A percentile compares a stretch with the other conserved stretches of the same genome.
Conservation (phyloP, 2,888 invertebrate species). For the Pseudoips prasinana region DNA sequence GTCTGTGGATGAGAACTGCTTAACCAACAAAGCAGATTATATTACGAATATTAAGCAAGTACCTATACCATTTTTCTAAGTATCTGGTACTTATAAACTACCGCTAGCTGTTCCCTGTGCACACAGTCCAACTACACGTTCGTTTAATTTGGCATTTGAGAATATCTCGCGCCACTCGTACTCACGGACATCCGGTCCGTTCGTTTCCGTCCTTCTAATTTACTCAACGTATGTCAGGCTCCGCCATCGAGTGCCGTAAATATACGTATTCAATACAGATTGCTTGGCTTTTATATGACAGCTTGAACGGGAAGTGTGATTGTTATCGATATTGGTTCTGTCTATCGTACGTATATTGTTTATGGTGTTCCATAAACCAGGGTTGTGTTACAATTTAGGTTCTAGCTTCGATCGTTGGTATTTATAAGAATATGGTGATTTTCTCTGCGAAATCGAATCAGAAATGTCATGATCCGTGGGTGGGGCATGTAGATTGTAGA, state of each 20-base stretch:
- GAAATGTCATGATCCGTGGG: no score
- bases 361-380: neutral
- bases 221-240: constrained; percentile 20
- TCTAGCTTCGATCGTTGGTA: constrained; percentile 1
- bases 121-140: constrained; percentile 3
- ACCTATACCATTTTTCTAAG: no score
- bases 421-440: no score
- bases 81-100: no score
- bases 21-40: no score
- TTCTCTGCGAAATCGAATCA: no score
- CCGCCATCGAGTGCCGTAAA: neutral
- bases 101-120: no score
- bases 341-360: neutral
- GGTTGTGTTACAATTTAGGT: constrained; percentile 7
- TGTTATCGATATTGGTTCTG: constrained; percentile 8
- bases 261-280: neutral
- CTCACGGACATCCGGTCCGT: constrained; percentile 31
- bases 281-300: neutral
- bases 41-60: no score
- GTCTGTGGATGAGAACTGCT: no score
- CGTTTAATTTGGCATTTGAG: constrained; percentile 35
- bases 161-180: constrained; percentile 30
- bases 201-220: constrained; percentile 36
- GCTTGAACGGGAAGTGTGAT: constrained; percentile 9
- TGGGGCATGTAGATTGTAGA: no score